phyloP scores from a whole-genome alignment of 2,113 vertebrate species.

The Proteles cristata region DNA sequence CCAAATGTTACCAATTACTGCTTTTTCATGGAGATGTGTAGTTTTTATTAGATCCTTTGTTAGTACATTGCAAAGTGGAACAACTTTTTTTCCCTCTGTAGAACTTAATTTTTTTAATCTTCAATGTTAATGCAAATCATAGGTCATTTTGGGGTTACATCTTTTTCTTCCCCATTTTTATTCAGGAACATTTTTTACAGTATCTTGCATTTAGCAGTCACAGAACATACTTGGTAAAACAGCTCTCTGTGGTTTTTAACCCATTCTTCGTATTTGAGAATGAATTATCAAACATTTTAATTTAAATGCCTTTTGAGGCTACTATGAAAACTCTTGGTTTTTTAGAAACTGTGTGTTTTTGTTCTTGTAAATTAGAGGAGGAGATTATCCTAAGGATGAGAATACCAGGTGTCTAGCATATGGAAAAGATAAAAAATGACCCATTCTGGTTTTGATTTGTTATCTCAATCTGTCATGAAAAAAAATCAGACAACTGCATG shows the following conservation, averaged over 20 bases:
- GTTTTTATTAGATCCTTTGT: not conserved
- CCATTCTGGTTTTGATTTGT: not conserved
- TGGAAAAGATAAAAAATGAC: slow-evolving; percentile 34
- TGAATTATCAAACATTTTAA: slow-evolving; percentile 43
- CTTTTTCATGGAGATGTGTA: not conserved
- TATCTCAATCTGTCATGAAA: not conserved
- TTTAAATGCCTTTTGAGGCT: not conserved
- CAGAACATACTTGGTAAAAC: not conserved
- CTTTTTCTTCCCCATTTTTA: not conserved
- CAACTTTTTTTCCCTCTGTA: slow-evolving; percentile 17
- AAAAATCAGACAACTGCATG: not conserved
- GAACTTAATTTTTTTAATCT: slow-evolving; percentile 35
- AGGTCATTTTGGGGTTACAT: not conserved
- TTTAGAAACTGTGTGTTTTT: slow-evolving; percentile 9
- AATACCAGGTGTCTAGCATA: not conserved
- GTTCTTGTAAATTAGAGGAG: not conserved
- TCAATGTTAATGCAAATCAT: not conserved
- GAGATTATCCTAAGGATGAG: not conserved
- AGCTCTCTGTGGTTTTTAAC: not conserved
- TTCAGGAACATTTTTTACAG: not conserved
- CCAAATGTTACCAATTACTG: not conserved
- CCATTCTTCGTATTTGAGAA: not conserved
- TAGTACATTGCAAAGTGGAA: not conserved
- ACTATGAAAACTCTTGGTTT: not conserved
- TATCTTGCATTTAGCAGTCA: not conserved